Percentiles rank a stretch among this genome's conserved stretches.
phyloP scores from a whole-genome alignment of 1,140 invertebrate genomes.

The Lepidostoma basale region DNA sequence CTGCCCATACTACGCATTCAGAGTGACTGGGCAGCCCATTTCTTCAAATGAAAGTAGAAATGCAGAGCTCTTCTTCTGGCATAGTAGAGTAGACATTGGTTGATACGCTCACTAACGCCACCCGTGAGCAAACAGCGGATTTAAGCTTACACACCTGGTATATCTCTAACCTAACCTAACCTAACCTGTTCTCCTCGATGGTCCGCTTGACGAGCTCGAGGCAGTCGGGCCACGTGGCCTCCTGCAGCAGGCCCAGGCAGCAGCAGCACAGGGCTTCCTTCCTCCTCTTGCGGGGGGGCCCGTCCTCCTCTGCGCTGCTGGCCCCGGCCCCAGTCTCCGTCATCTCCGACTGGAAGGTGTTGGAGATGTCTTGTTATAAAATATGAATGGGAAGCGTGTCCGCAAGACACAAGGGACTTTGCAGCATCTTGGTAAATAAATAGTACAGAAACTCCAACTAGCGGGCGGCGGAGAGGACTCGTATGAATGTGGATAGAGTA shows the following conservation, averaged over 20 bases:
- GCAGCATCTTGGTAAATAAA: no score
- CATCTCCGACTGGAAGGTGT: background rate
- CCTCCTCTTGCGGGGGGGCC: conserved; percentile 48
- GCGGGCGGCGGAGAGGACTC: no score
- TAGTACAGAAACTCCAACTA: no score
- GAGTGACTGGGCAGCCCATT: no score
- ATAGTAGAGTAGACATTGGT: background rate
- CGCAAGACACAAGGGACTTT: no score
- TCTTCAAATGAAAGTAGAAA: conserved; percentile 7
- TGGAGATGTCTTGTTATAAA: no score
- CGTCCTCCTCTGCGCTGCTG: background rate
- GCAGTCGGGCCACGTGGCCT: conserved; percentile 50
- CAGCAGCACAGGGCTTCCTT: conserved; percentile 50
- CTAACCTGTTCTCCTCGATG: conserved; percentile 51
- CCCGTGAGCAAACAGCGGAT: no score
- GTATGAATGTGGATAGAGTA: no score
- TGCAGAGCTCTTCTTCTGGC: background rate
- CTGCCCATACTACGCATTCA: no score
- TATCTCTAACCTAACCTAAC: background rate
- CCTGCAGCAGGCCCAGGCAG: conserved; percentile 54
- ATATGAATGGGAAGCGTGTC: no score
- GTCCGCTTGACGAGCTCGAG: conserved; percentile 49
- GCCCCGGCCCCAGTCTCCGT: background rate
- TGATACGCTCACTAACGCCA: background rate
- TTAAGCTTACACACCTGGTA: background rate